phyloP scores from a whole-genome alignment of 2,113 vertebrate species.

The Paraplagusia blochii region DNA sequence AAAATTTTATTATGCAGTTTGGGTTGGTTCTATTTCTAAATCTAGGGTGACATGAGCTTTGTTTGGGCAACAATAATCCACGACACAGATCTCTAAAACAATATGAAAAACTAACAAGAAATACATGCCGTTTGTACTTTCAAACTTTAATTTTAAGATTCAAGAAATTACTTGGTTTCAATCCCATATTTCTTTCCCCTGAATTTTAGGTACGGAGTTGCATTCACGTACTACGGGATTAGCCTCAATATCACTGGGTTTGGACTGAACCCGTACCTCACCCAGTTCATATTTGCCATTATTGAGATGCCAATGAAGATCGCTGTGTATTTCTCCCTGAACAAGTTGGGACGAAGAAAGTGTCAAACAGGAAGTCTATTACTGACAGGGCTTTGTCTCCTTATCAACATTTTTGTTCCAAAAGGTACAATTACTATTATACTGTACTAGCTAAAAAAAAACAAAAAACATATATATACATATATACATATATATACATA shows the following conservation, averaged over 20 bases:
- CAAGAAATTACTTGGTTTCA: too few relatives aligned
- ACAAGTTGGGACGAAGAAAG: conserved; percentile 60
- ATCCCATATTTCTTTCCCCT: not conserved
- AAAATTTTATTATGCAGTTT: not conserved
- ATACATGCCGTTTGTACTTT: too few relatives aligned
- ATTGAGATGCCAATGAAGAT: conserved; percentile 75
- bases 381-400: conserved; percentile 70
- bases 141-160: too few relatives aligned
- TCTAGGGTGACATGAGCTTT: too few relatives aligned
- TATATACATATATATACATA: too few relatives aligned
- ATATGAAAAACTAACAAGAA: too few relatives aligned
- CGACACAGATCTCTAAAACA: too few relatives aligned
- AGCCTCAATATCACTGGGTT: conserved; percentile 74
- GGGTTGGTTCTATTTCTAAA: too few relatives aligned
- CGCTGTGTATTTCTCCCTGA: conserved; percentile 59
- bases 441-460: not conserved
- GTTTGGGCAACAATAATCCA: too few relatives aligned
- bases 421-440: conserved; percentile 59
- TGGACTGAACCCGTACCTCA: conserved; percentile 69
- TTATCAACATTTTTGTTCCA: conserved; percentile 73
- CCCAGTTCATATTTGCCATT: conserved; percentile 67
- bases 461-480: not conserved
- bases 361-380: conserved; percentile 50
- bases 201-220: conserved; percentile 72
- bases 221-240: conserved; percentile 78